Base-by-base conservation (phyloP, 2,797 vertebrate species). In the Cyprinella venusta region DNA sequence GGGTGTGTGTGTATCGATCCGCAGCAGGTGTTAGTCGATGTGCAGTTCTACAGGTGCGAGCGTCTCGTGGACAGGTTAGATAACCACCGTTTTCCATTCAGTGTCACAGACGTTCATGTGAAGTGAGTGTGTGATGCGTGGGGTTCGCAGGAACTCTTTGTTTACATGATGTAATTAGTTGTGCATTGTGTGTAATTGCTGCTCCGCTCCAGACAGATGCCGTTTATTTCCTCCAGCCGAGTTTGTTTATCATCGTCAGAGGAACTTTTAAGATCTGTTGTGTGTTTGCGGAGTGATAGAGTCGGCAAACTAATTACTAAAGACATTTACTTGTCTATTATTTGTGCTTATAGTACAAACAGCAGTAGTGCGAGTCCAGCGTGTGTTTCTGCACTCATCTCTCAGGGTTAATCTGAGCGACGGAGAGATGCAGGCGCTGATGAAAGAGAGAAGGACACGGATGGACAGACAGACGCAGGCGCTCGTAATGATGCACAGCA, bases 171-270 rank as follows among this genome's bases (percentile, higher is more conserved):
- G 5, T 69, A 42, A 69, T 69, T 42, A 69, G 67, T 40, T 24
- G 67, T 69, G 67, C 6, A 24, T 69, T 69, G 21, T 69, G 67
- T 12, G 67, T 69, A 69, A 69, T 68, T 24, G 21, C 38, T 42
- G 38, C 67, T 69, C 1, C 15, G 65, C 65, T 68, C 19, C 65
- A 40, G 36, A 40, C 36, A 68, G 65, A 68, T 68, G 1, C 1
- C 5, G 18, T 68, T 68, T n/a, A 8, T 69, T 42, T 42, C 38
- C 67, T 42, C 38, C 38, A 42, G 38, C 36, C n/a, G 36, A 69
- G 67, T 69, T 40, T 42, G 67, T 42, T 69, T 24, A 40, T 69
- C 67, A 15, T 42, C 38, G 13, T 42, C 21, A 13, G 19, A 38
- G 33, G 18, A 67, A 12, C 64, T 24, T 56, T 56, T 2, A 21